Conservation (phyloP, 1,140 invertebrate species). For the Solenopsis fugax region DNA sequence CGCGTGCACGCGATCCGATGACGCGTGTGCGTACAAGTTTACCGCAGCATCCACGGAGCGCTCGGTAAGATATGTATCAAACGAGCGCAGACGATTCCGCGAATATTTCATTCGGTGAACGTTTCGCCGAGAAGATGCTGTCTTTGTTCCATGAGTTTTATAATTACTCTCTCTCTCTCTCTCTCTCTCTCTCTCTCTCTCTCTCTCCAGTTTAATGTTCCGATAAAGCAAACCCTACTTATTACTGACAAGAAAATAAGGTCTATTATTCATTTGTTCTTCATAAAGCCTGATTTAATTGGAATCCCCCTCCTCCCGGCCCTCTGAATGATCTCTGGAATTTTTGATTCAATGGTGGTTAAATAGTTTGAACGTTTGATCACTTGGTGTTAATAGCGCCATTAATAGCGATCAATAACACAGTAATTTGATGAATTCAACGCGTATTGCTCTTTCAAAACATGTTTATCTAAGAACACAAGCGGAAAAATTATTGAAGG, state of each 20-base stretch:
- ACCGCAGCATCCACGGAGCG: slow-evolving; percentile 7
- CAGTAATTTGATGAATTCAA: not conserved
- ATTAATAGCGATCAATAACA: slow-evolving; percentile 2
- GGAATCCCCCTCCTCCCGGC: not conserved
- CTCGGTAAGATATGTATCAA: slow-evolving; percentile 13
- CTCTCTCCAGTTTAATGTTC: not conserved
- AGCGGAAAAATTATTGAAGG: not conserved
- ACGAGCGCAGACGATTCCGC: not conserved
- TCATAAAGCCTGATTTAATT: slow-evolving; percentile 24
- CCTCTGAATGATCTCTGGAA: not conserved
- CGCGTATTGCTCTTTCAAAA: not conserved
- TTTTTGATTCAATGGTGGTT: not conserved
- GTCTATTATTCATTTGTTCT: slow-evolving; percentile 3
- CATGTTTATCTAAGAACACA: not conserved
- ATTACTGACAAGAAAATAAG: not conserved
- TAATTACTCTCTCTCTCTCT: not conserved
- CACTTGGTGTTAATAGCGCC: not conserved
- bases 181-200: not conserved
- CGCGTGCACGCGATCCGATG: slow-evolving; percentile 40
- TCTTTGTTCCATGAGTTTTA: not conserved
- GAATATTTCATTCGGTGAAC: not conserved
- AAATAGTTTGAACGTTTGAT: not conserved
- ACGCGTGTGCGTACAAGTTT: slow-evolving; percentile 23
- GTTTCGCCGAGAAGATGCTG: not conserved
- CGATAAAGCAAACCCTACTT: not conserved